Conservation (phyloP, 2,888 invertebrate species). For the Phasia obesa region DNA sequence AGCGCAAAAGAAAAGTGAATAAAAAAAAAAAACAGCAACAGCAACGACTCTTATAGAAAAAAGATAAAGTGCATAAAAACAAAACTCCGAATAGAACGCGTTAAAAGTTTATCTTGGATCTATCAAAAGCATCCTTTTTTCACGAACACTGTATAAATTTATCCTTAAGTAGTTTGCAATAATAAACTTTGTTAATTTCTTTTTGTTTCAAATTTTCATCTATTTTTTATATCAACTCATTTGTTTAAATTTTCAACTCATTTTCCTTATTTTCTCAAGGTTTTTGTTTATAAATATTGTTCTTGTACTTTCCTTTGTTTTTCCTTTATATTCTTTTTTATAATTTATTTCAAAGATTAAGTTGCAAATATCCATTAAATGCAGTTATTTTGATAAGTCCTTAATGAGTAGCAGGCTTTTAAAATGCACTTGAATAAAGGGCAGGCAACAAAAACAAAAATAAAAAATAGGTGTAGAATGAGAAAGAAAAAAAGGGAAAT, state of each 20-base stretch:
- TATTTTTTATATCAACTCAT: slow-evolving; percentile 15
- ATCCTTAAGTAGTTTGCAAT: slow-evolving; percentile 59
- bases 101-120: slow-evolving; percentile 61
- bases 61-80: not conserved
- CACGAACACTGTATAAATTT: slow-evolving; percentile 46
- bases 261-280: slow-evolving; percentile 15
- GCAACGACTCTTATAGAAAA: not conserved
- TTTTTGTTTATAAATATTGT: slow-evolving; percentile 37
- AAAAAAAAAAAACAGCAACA: slow-evolving; percentile 34
- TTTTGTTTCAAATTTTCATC: not conserved
- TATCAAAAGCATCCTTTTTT: slow-evolving; percentile 55
- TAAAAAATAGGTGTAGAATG: not conserved
- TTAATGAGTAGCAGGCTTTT: slow-evolving; percentile 58
- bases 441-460: not conserved
- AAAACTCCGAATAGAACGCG: slow-evolving; percentile 27
- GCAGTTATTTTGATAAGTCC: slow-evolving; percentile 55
- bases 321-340: not conserved
- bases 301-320: not conserved
- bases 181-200: slow-evolving; percentile 54
- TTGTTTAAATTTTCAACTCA: slow-evolving; percentile 49
- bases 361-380: slow-evolving; percentile 64
- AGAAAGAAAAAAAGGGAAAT: not conserved
- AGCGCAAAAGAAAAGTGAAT: slow-evolving; percentile 49
- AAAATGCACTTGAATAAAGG: slow-evolving; percentile 11
- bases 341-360: slow-evolving; percentile 40